Conservation (phyloP, 2,797 vertebrate species). For the Peromyscus attwateri region DNA sequence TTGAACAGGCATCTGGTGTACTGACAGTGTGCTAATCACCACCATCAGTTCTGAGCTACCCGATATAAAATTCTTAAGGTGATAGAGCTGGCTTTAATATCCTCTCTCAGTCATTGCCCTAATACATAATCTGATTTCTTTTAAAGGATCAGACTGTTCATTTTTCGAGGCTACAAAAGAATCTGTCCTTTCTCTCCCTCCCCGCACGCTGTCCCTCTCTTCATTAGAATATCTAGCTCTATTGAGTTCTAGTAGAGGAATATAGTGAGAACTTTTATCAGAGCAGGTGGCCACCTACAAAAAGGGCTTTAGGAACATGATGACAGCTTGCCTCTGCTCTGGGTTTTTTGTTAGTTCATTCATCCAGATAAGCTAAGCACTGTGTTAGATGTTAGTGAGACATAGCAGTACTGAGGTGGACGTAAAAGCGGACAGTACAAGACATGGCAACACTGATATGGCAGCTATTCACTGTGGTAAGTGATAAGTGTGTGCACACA, state of each 20-base stretch:
- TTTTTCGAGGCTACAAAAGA: background rate
- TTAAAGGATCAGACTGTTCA: background rate
- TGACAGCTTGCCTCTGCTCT: background rate
- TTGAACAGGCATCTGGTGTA: background rate
- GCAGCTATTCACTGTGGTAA: background rate
- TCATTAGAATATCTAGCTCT: background rate
- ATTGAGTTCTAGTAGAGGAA: background rate
- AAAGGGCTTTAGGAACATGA: background rate
- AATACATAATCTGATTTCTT: background rate
- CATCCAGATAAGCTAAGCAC: background rate
- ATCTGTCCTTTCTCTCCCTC: background rate
- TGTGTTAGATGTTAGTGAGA: background rate
- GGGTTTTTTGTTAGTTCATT: background rate
- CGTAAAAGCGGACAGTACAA: background rate
- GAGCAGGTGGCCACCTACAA: background rate
- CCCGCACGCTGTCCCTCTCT: accelerated
- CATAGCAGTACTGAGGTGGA: background rate
- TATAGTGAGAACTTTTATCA: background rate
- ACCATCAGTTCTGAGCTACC: background rate
- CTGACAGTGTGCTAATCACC: background rate
- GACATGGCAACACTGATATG: background rate
- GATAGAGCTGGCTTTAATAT: background rate
- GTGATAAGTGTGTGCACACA: background rate
- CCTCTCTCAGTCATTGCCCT: background rate
- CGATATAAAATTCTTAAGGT: background rate